A percentile compares a stretch with the other conserved stretches of the same genome.
phyloP scores from a whole-genome alignment of 2,113 vertebrate species.

The Mesocricetus auratus region DNA sequence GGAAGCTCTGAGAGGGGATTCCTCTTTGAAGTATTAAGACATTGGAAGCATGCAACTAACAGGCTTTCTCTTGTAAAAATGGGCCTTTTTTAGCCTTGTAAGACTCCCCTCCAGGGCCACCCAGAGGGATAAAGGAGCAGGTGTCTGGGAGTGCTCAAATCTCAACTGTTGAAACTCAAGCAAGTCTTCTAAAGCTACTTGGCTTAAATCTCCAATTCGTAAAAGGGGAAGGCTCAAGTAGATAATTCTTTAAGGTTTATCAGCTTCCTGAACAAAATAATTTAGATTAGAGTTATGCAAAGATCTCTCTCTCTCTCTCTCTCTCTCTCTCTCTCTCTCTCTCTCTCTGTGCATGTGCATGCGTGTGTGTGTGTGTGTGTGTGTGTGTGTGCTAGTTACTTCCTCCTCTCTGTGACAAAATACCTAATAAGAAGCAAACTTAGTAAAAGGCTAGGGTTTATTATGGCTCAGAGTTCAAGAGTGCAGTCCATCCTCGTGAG shows the following conservation, averaged over 20 bases:
- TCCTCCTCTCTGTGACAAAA: neutral
- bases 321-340: too few species aligned
- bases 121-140: neutral
- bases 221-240: neutral
- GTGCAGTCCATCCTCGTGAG: neutral
- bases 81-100: neutral
- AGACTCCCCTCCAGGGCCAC: neutral
- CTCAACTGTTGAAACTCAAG: too few species aligned
- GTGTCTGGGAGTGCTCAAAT: neutral
- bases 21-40: neutral
- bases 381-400: neutral
- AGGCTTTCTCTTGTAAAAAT: neutral
- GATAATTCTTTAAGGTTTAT: neutral
- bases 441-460: neutral
- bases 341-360: too few species aligned
- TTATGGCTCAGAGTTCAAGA: neutral
- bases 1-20: neutral
- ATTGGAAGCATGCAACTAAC: neutral
- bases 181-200: neutral
- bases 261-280: neutral
- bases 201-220: neutral
- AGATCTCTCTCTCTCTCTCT: rapidly evolving
- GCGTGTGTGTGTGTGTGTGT: neutral
- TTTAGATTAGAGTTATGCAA: neutral
- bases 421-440: neutral